Percentiles rank a stretch among this genome's conserved stretches.
phyloP scores from a whole-genome alignment of 2,888 invertebrate species.

The Chalcis sispes region DNA sequence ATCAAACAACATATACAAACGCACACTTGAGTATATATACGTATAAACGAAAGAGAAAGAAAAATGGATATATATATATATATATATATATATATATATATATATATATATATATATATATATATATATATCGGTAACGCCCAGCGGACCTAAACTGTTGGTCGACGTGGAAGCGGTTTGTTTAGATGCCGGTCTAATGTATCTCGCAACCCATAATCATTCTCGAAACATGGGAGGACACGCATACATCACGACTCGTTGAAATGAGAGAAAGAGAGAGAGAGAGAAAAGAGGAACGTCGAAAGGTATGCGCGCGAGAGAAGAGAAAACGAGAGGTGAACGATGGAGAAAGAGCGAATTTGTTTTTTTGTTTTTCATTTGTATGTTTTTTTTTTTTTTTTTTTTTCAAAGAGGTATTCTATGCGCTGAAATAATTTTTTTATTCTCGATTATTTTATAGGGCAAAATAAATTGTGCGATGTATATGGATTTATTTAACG shows the following conservation, averaged over 20 bases:
- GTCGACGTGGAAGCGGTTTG: conserved; percentile 73
- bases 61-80: too few relatives aligned
- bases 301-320: too few relatives aligned
- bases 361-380: background rate
- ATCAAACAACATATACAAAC: too few relatives aligned
- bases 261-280: conserved; percentile 30
- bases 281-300: background rate
- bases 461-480: too few relatives aligned
- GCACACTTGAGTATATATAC: background rate
- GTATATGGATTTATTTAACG: too few relatives aligned
- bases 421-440: too few relatives aligned
- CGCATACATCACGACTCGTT: conserved; percentile 68
- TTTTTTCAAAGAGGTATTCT: too few relatives aligned
- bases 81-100: too few relatives aligned
- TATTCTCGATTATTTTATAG: too few relatives aligned
- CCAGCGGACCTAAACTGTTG: conserved; percentile 71
- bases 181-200: conserved; percentile 73
- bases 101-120: too few relatives aligned
- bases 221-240: conserved; percentile 67
- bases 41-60: too few relatives aligned
- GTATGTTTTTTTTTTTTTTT: too few relatives aligned
- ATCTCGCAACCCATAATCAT: conserved; percentile 71
- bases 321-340: background rate
- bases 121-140: conserved; percentile 54
- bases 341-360: background rate